Evolutionary conservation across 2,113 vertebrate species (phyloP).

Genomic region (Corythornis cristatus): DNA sequence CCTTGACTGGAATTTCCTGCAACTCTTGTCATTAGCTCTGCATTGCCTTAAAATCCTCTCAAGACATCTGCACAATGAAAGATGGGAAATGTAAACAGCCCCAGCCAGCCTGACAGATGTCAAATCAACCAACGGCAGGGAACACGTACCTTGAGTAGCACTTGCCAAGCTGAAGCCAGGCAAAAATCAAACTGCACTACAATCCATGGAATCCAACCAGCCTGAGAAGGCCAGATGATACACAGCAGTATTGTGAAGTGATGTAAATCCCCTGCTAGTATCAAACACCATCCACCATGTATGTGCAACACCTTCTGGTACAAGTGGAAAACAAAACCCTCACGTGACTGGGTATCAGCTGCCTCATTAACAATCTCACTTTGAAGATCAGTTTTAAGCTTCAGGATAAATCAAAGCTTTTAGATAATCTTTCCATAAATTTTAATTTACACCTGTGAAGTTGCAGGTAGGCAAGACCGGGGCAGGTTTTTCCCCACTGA

Average conservation of each 20-base stretch:
- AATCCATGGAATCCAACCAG: neutral
- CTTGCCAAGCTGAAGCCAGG: neutral
- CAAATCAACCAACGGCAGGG: neutral
- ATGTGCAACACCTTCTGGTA: slow-evolving; percentile 15
- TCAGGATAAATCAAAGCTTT: slow-evolving; percentile 44
- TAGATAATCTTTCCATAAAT: slow-evolving; percentile 1
- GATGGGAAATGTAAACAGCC: neutral
- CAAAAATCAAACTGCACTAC: slow-evolving; percentile 3
- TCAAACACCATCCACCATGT: neutral
- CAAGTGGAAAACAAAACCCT: neutral
- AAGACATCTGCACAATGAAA: neutral
- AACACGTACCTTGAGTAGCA: neutral
- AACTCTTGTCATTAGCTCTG: neutral
- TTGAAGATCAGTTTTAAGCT: slow-evolving; percentile 62
- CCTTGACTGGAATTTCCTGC: neutral
- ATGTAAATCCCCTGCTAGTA: slow-evolving; percentile 6
- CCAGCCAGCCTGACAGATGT: neutral
- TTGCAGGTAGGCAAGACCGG: neutral
- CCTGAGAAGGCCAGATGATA: neutral
- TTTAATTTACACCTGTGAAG: slow-evolving; percentile 54
- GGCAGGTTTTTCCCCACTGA: neutral
- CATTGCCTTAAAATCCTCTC: neutral
- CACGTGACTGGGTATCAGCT: neutral
- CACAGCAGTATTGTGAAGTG: neutral
- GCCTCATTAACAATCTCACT: slow-evolving; percentile 46